Evolutionary conservation across 2,888 invertebrate species (phyloP).

Genomic region (Bhutanitis thaidina): DNA sequence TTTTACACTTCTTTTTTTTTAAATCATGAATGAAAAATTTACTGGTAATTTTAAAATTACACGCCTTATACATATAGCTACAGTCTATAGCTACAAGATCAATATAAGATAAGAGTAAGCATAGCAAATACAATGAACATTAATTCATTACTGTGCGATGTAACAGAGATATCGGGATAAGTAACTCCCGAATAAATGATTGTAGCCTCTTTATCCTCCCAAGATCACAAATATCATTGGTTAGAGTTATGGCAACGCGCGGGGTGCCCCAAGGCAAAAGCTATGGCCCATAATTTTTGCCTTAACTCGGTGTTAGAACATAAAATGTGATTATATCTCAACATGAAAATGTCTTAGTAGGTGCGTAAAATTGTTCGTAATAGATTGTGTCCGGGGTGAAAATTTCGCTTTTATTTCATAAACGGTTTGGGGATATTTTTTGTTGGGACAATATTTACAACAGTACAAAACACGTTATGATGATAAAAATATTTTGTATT

Average conservation of each 20-base stretch:
- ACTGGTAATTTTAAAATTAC: too few relatives aligned
- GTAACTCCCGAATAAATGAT: constrained; percentile 17
- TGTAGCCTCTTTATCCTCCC: constrained; percentile 44
- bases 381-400: constrained; percentile 67
- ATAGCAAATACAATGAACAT: neutral
- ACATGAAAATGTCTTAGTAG: constrained; percentile 66
- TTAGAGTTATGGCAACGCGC: constrained; percentile 60
- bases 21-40: too few relatives aligned
- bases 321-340: constrained; percentile 76
- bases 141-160: constrained; percentile 8
- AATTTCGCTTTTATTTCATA: constrained; percentile 55
- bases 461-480: too few relatives aligned
- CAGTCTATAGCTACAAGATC: too few relatives aligned
- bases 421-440: constrained; percentile 36
- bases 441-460: neutral
- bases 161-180: constrained; percentile 13
- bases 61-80: too few relatives aligned
- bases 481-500: too few relatives aligned
- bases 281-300: constrained; percentile 74
- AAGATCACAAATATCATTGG: constrained; percentile 69
- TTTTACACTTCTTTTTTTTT: too few relatives aligned
- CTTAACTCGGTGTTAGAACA: constrained; percentile 76
- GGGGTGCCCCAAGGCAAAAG: constrained; percentile 68
- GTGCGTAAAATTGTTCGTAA: constrained; percentile 62
- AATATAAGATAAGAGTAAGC: too few relatives aligned